These are phyloP conservation scores for Lipotes vexillifer DNA, from an alignment of 2,113 vertebrate genomes.

Conservation along the genomic window DNA sequence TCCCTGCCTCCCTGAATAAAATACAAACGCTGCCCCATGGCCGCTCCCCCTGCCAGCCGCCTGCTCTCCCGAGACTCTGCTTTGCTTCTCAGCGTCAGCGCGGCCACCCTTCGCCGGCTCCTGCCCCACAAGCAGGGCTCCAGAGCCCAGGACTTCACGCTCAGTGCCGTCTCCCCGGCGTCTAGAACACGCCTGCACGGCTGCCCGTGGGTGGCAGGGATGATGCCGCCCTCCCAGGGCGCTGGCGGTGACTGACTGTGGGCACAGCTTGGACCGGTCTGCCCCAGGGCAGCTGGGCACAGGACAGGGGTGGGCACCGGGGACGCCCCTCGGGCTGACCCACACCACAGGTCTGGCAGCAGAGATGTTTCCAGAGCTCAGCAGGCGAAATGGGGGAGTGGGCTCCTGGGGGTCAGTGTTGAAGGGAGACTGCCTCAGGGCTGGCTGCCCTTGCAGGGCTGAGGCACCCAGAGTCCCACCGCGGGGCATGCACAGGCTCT, in stretches of 20 bases:
- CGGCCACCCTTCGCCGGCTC: fast-evolving
- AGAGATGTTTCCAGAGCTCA: neutral
- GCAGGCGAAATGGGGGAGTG: neutral
- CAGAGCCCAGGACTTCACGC: neutral
- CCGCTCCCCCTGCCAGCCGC: neutral
- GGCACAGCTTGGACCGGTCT: neutral
- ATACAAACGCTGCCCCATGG: neutral
- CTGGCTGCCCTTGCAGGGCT: neutral
- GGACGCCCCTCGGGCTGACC: neutral
- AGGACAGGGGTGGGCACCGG: neutral
- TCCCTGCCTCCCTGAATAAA: neutral
- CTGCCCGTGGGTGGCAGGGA: neutral
- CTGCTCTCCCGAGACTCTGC: neutral
- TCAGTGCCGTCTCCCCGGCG: neutral
- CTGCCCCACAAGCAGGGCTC: neutral
- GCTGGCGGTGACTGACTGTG: fast-evolving
- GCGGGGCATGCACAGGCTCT: neutral
- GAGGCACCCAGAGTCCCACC: neutral
- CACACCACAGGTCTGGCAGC: neutral
- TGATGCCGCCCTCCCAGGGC: neutral
- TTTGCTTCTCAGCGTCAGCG: no score
- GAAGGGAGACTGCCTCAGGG: neutral
- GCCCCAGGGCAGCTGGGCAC: neutral
- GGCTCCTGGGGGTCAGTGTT: neutral
- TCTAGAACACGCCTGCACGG: no score